A percentile compares a stretch with the other conserved stretches of the same genome.
Evolutionary conservation across 2,113 vertebrate genomes (phyloP).

Genomic region (Hypanus sabinus): DNA sequence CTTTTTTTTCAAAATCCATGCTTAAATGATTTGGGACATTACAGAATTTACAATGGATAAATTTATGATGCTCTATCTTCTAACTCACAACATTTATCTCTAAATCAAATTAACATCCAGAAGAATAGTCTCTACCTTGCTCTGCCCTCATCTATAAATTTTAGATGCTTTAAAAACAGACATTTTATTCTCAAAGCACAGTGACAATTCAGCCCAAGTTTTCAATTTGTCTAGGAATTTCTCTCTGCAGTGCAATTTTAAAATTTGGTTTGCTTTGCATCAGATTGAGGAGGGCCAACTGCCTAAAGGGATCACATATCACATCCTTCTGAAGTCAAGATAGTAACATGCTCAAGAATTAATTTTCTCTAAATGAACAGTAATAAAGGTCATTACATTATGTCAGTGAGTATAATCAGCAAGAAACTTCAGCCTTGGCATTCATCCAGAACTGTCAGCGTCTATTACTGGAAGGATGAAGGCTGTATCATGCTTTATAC

Average conservation of each 20-base stretch:
- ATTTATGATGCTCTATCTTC: background rate
- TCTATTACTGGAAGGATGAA: constrained; percentile 17
- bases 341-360: background rate
- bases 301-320: background rate
- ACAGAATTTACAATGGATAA: background rate
- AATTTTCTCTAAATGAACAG: background rate
- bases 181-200: background rate
- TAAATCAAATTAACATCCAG: background rate
- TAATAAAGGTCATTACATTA: constrained; percentile 20
- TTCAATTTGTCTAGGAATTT: background rate
- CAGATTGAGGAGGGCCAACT: background rate
- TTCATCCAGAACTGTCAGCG: constrained; percentile 6
- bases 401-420: constrained; percentile 3
- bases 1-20: background rate
- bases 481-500: background rate
- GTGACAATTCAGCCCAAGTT: background rate
- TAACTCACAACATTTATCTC: background rate
- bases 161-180: background rate
- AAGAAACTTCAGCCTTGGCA: constrained; percentile 8
- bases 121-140: background rate
- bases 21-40: background rate
- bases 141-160: background rate
- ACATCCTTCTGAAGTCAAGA: background rate
- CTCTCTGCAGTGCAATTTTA: background rate
- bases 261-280: background rate